A percentile compares a stretch with the other conserved stretches of the same genome.
Conservation (phyloP, 2,888 invertebrate species). For the Lumbricus terrestris region DNA sequence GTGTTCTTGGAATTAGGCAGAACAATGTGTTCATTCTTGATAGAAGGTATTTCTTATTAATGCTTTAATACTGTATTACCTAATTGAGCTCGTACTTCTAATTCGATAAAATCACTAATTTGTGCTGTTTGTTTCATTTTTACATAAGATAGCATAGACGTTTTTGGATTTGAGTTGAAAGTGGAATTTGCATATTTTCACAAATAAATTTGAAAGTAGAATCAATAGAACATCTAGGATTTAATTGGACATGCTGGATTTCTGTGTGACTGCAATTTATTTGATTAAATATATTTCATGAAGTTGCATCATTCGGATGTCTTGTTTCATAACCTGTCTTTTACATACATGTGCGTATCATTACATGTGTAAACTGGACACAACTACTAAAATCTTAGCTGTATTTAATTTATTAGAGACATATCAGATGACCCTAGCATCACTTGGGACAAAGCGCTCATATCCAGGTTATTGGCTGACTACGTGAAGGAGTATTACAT, state of each 20-base stretch:
- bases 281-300: neutral
- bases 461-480: conserved; percentile 15
- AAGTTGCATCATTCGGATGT: neutral
- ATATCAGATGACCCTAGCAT: conserved; percentile 17
- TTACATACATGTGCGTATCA: neutral
- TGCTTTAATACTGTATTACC: neutral
- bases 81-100: neutral
- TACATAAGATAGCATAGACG: neutral
- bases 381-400: neutral
- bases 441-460: conserved; percentile 18
- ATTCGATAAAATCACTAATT: neutral
- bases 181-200: neutral
- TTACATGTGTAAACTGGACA: neutral
- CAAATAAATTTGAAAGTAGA: neutral
- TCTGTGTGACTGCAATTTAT: neutral
- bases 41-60: conserved; percentile 46
- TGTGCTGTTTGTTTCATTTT: neutral
- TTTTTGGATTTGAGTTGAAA: neutral
- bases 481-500: conserved; percentile 26
- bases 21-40: conserved; percentile 71
- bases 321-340: neutral
- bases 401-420: neutral
- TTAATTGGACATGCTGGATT: neutral
- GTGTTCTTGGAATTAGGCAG: conserved; percentile 72
- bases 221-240: neutral